Conservation (phyloP, 2,888 invertebrate genomes). For the Agapostemon virescens region DNA sequence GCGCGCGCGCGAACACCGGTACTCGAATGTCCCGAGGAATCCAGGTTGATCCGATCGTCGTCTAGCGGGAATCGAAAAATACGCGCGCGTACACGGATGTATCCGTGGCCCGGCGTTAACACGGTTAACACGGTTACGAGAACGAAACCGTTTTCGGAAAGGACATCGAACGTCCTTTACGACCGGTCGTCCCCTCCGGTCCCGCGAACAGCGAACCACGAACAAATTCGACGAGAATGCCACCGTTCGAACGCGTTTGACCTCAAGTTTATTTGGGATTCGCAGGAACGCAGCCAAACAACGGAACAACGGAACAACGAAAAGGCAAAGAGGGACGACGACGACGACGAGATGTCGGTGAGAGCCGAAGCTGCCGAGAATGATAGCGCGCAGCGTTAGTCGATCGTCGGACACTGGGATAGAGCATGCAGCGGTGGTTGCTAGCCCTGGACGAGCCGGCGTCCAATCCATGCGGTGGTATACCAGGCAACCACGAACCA, state of each 20-base stretch:
- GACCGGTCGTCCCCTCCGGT: neutral
- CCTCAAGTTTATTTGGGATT: neutral
- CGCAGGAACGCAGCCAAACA: neutral
- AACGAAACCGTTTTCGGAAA: neutral
- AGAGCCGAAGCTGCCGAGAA: conserved; percentile 27
- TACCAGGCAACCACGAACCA: conserved; percentile 55
- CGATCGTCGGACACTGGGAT: conserved; percentile 41
- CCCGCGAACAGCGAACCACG: neutral
- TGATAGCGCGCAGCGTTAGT: conserved; percentile 40
- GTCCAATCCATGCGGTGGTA: conserved; percentile 71
- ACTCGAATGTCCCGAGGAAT: conserved; percentile 42
- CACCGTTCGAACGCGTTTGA: neutral
- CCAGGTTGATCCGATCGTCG: conserved; percentile 53
- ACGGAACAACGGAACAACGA: neutral
- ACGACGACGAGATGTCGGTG: conserved; percentile 40
- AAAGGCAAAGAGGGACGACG: conserved; percentile 24
- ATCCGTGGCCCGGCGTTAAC: conserved; percentile 7
- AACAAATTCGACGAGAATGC: neutral
- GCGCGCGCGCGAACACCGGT: conserved; percentile 36
- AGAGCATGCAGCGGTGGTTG: conserved; percentile 73
- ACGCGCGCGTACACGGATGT: conserved; percentile 13
- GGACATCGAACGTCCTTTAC: neutral
- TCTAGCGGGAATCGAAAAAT: conserved; percentile 38
- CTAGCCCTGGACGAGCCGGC: conserved; percentile 73
- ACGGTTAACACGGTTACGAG: conserved; percentile 12